phyloP scores from a whole-genome alignment of 2,113 vertebrate genomes.

The Alligator sinensis region DNA sequence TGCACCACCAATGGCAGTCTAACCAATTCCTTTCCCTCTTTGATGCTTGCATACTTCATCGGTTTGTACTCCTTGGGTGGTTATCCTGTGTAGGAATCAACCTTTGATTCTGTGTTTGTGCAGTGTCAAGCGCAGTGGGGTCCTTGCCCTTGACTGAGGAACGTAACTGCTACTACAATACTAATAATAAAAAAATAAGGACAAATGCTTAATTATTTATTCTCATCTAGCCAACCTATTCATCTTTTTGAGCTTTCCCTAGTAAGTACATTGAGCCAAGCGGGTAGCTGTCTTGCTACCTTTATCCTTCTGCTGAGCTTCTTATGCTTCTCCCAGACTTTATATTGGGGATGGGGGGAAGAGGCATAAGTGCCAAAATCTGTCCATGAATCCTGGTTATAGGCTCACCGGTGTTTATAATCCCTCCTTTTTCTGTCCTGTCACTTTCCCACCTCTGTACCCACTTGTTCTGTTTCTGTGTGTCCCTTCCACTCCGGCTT shows the following conservation, averaged over 20 bases:
- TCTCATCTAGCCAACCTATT: neutral
- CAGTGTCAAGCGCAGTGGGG: neutral
- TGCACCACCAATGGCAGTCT: neutral
- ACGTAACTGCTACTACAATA: neutral
- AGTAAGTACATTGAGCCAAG: neutral
- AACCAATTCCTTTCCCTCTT: neutral
- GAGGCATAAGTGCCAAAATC: neutral
- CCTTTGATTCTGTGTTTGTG: neutral
- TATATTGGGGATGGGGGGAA: neutral
- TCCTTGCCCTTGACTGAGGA: neutral
- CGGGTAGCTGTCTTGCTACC: neutral
- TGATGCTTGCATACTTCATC: neutral
- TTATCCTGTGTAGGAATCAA: neutral
- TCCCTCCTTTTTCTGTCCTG: neutral
- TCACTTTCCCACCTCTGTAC: constrained; percentile 38
- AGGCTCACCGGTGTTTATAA: neutral
- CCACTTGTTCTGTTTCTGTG: constrained; percentile 37
- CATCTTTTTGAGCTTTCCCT: neutral
- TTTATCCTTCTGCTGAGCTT: neutral
- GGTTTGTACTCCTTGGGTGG: neutral
- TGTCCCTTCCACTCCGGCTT: constrained; percentile 25
- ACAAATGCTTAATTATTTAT: neutral
- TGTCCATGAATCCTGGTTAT: neutral
- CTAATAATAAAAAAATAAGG: neutral
- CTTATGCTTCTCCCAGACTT: neutral